These are phyloP conservation scores for Engystomops pustulosus DNA, from an alignment of 2,113 vertebrate species.

Conservation along the genomic window DNA sequence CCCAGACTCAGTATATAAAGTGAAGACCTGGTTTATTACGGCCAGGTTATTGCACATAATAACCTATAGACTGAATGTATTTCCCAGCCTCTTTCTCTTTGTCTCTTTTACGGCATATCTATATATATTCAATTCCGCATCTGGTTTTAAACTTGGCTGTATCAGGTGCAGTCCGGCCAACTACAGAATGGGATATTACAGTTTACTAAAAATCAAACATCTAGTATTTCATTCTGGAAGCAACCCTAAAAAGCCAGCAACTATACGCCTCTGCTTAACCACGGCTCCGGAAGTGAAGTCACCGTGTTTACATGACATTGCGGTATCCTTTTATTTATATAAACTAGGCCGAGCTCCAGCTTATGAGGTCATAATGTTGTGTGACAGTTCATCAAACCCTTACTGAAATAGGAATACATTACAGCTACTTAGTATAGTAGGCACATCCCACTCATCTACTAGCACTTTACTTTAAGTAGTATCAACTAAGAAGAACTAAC, in stretches of 20 bases:
- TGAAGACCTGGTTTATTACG: not conserved
- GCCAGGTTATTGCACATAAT: not conserved
- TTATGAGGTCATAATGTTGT: conserved; percentile 30
- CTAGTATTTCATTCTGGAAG: conserved; percentile 35
- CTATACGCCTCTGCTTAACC: conserved; percentile 24
- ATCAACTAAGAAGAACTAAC: not conserved
- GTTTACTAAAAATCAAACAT: conserved; percentile 41
- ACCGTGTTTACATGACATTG: conserved; percentile 44
- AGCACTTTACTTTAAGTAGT: not conserved
- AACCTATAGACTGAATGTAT: not conserved
- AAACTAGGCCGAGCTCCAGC: conserved; percentile 3
- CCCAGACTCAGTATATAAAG: not conserved
- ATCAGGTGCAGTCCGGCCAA: not conserved
- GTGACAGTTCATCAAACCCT: conserved; percentile 29
- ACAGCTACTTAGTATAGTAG: conserved; percentile 11
- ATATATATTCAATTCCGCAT: conserved; percentile 31
- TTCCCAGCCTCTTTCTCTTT: conserved; percentile 3
- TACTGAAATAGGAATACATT: not conserved
- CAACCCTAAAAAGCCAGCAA: conserved; percentile 19
- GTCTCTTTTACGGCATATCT: conserved; percentile 4
- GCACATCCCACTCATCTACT: not conserved
- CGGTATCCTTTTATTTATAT: conserved; percentile 27
- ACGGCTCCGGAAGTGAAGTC: conserved; percentile 40
- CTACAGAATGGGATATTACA: conserved; percentile 29
- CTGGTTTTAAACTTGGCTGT: conserved; percentile 45